phyloP scores from a whole-genome alignment of 2,113 vertebrate species.

The Cyanistes caeruleus region DNA sequence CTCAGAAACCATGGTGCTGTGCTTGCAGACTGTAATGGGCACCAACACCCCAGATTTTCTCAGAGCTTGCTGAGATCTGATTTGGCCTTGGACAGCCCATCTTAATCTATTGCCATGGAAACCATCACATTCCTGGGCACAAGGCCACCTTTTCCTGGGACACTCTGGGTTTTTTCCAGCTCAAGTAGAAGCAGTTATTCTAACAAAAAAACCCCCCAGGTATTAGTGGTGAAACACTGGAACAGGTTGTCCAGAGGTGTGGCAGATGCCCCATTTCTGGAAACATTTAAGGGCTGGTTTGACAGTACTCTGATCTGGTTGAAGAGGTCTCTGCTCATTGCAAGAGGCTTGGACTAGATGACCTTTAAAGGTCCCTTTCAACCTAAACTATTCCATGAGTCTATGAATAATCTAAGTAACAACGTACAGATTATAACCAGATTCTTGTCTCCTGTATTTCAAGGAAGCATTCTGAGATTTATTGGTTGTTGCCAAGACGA shows the following conservation, averaged over 20 bases:
- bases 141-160: slow-evolving; percentile 1
- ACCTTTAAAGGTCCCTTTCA: background rate
- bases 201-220: background rate
- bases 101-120: slow-evolving; percentile 24
- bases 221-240: background rate
- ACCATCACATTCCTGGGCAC: slow-evolving; percentile 4
- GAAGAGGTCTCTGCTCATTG: background rate
- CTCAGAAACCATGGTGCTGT: background rate
- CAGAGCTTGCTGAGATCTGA: background rate
- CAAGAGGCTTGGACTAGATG: background rate
- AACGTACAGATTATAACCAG: background rate
- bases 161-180: background rate
- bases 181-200: background rate
- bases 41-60: background rate
- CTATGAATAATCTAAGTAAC: background rate
- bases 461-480: background rate
- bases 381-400: background rate
- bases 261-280: background rate
- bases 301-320: background rate
- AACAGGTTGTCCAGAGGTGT: background rate
- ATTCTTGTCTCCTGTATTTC: background rate
- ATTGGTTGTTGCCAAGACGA: background rate
- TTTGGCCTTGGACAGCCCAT: background rate
- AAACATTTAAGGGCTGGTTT: background rate
- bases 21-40: background rate